A percentile compares a stretch with the other conserved stretches of the same genome.
phyloP scores from a whole-genome alignment of 2,888 invertebrate species.

The Perithous albicinctus region DNA sequence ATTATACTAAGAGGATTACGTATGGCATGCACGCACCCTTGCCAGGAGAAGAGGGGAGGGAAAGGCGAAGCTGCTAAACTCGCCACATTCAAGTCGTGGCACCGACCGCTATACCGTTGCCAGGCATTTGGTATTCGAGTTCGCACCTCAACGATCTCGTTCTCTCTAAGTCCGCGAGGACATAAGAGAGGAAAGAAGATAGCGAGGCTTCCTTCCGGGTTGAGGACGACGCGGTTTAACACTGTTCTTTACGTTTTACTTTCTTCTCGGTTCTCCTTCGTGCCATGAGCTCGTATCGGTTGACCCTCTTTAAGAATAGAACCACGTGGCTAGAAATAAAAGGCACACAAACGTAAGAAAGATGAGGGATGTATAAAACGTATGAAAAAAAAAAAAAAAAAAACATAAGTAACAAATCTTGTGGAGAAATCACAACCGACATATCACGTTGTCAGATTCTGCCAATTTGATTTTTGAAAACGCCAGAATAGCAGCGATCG shows the following conservation, averaged over 20 bases:
- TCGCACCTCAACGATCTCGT: constrained; percentile 30
- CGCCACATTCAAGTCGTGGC: constrained; percentile 43
- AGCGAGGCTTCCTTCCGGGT: not conserved
- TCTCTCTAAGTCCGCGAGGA: not conserved
- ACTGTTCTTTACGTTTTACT: not conserved
- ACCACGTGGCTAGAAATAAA: not conserved
- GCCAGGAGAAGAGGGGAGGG: not conserved
- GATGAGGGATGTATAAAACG: too few species aligned
- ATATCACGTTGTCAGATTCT: too few species aligned
- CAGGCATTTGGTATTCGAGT: constrained; percentile 22
- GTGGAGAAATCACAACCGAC: too few species aligned
- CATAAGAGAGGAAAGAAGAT: not conserved
- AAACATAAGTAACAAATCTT: too few species aligned
- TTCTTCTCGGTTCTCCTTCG: not conserved
- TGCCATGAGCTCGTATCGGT: not conserved
- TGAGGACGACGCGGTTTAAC: constrained; percentile 7
- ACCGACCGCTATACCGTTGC: not conserved
- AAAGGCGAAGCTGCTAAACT: too few species aligned
- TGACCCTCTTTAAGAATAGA: not conserved
- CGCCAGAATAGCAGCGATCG: too few species aligned
- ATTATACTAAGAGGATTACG: constrained; percentile 67
- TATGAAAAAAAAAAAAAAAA: too few species aligned
- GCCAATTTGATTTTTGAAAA: too few species aligned
- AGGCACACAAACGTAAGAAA: too few species aligned
- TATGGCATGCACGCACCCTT: constrained; percentile 57